phyloP scores from a whole-genome alignment of 2,113 vertebrate species.

The Pitta sordida region DNA sequence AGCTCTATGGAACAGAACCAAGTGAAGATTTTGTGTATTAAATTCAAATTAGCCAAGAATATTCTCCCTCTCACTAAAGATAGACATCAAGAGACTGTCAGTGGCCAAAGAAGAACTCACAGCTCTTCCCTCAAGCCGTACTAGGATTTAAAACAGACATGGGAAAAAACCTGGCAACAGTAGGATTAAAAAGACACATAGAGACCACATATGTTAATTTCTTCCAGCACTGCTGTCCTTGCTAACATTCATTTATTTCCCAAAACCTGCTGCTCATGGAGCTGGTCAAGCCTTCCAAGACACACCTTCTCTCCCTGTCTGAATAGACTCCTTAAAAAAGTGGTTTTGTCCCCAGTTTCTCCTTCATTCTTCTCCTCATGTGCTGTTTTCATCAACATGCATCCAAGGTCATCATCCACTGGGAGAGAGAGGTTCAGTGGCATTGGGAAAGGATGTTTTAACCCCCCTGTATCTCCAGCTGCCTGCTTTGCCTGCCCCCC shows the following conservation, averaged over 20 bases:
- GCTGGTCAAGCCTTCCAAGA: not conserved
- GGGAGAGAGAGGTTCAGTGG: not conserved
- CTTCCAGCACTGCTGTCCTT: not conserved
- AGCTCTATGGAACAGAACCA: constrained; percentile 86
- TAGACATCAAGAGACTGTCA: not conserved
- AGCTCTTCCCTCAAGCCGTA: not conserved
- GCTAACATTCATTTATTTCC: not conserved
- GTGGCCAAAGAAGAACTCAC: not conserved
- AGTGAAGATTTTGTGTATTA: constrained; percentile 68
- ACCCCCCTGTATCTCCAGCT: not conserved
- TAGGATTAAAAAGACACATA: not conserved
- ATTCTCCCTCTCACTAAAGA: not conserved
- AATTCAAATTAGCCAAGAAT: not conserved
- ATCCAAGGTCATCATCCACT: not conserved
- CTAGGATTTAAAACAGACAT: not conserved
- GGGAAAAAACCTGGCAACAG: not conserved
- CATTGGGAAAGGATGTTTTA: not conserved
- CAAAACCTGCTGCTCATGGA: not conserved
- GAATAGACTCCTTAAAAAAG: not conserved
- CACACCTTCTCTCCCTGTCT: not conserved
- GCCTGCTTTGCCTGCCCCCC: not conserved
- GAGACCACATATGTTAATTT: not conserved
- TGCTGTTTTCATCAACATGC: not conserved
- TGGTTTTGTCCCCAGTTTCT: not conserved
- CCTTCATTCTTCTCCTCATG: not conserved